Conservation (phyloP, 1,140 invertebrate species). For the Plutomurus gul region DNA sequence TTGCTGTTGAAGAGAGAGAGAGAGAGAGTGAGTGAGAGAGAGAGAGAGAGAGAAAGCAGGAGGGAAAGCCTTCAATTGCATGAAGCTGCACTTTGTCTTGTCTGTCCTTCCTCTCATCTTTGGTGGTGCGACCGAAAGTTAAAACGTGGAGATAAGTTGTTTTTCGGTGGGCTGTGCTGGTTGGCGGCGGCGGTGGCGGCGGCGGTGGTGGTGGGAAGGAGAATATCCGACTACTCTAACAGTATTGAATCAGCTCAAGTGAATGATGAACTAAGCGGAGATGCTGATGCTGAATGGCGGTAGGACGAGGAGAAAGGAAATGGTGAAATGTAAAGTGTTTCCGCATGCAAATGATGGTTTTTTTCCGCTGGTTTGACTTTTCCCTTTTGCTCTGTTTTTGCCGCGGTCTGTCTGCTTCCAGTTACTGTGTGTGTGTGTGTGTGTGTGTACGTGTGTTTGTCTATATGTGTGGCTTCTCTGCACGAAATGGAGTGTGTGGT, state of each 20-base stretch:
- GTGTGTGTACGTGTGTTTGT: not conserved
- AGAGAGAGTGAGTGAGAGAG: not conserved
- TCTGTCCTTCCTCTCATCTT: not conserved
- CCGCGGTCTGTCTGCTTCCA: not conserved
- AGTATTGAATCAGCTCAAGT: not conserved
- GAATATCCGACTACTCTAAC: not conserved
- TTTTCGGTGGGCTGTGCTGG: not conserved
- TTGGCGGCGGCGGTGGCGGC: no score
- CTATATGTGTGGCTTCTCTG: not conserved
- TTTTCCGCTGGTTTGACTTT: slow-evolving; percentile 45
- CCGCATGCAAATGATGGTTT: slow-evolving; percentile 50
- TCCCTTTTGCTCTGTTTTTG: not conserved
- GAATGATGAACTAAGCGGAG: not conserved
- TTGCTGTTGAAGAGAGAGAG: no score
- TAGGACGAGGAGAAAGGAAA: slow-evolving; percentile 22
- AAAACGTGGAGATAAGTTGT: not conserved
- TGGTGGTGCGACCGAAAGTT: not conserved
- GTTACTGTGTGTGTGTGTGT: not conserved
- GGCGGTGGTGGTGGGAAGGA: not conserved
- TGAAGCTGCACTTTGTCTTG: slow-evolving; percentile 16
- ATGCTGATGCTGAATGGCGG: not conserved
- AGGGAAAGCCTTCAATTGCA: slow-evolving; percentile 44
- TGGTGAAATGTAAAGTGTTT: slow-evolving; percentile 48
- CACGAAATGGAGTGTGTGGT: no score
- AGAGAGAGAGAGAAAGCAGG: slow-evolving; percentile 10